Base-by-base conservation (phyloP, 2,888 invertebrate genomes). In the Atrina japonica region DNA sequence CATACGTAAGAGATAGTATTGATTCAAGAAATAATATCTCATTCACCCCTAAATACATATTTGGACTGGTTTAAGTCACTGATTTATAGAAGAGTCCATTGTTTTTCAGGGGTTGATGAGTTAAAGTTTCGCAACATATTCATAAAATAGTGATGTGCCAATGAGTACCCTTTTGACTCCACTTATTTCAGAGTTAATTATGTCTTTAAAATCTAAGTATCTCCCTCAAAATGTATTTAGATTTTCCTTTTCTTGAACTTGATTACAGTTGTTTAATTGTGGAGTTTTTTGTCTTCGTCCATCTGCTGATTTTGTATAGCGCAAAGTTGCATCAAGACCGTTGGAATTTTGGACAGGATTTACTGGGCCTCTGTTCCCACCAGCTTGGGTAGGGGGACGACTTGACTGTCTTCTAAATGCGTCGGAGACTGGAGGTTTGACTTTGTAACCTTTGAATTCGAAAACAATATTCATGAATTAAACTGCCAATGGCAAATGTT, bases 291-390 rank as follows among this genome's bases (percentile, higher is more conserved):
- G 58, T 45, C 75, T 53, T 30, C 66, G 77, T 56, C 81, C 81
- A n/a, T 81, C 75, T 9, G 79, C 79, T 41, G 82, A 82, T 43
- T 52, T 80, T 30, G 82, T 82, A 64, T 77, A 67, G 56, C 82
- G 61, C 56, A 82, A 73, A 11, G 77, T 66, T 1, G 58, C 61
- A 40, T 65, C 64, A 5, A 40, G 43, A 27, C 40, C 30, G 11
- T 27, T 55, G 5, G 47, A 11, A 41, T 21, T 50, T 49, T 11
- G 35, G n/a, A 52, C 23, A 18, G 63, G 53, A 41, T 65, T 70
- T 49, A 70, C 53, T 43, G 66, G 67, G n/a, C 65, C 64, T 50
- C 66, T 49, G 27, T 35, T 55, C n/a, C 77, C 61, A 41, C 76
- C 76, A 70, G 68, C 77, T 59, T 77, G 76, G 61, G 73, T 71